Conservation (phyloP, 2,113 vertebrate genomes). For the Equus przewalskii region DNA sequence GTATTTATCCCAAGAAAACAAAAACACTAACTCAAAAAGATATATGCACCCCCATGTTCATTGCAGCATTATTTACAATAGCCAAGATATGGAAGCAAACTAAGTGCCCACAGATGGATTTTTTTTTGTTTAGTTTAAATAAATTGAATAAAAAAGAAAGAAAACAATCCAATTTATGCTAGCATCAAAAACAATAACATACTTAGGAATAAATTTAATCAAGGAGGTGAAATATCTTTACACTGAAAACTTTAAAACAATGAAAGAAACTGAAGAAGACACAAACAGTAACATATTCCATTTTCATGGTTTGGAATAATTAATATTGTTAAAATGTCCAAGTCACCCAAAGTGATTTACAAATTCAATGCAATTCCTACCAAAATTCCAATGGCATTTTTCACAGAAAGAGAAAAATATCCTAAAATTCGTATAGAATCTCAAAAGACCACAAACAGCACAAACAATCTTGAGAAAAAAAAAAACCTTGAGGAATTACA, state of each 20-base stretch:
- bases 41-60: too few species aligned
- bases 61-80: too few species aligned
- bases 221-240: not conserved
- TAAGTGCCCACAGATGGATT: too few species aligned
- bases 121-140: too few species aligned
- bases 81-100: too few species aligned
- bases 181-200: not conserved
- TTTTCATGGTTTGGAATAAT: not conserved
- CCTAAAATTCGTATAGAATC: not conserved
- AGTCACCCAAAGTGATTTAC: not conserved
- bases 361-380: not conserved
- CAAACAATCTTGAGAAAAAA: not conserved
- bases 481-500: not conserved
- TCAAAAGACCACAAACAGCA: not conserved
- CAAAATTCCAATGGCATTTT: not conserved
- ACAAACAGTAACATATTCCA: not conserved
- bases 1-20: too few species aligned
- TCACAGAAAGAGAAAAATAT: not conserved
- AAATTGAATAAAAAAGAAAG: too few species aligned
- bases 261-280: not conserved
- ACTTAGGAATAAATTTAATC: not conserved
- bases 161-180: not conserved
- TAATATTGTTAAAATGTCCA: not conserved
- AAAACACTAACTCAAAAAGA: too few species aligned
- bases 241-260: not conserved